These are phyloP conservation scores for Brachyopa scutellaris DNA, from an alignment of 2,888 invertebrate species.

Conservation along the genomic window DNA sequence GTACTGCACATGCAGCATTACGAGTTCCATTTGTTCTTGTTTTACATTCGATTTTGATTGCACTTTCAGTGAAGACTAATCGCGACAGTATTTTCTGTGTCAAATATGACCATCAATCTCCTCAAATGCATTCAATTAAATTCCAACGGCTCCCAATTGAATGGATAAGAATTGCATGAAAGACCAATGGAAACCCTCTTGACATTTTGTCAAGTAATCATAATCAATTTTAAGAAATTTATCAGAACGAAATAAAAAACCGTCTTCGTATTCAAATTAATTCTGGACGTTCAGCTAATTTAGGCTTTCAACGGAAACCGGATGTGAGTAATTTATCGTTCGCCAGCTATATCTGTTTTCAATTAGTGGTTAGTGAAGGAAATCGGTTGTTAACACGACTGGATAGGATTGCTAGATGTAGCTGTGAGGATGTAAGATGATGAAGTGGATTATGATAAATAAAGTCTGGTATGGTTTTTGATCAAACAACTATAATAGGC, in stretches of 20 bases:
- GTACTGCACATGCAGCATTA: conserved; percentile 3
- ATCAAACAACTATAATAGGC: too few relatives aligned
- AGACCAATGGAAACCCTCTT: too few relatives aligned
- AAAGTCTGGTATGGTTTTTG: too few relatives aligned
- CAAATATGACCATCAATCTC: conserved; percentile 56
- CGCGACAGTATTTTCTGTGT: conserved; percentile 29
- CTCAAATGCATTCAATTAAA: too few relatives aligned
- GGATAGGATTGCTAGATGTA: not conserved
- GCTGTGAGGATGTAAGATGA: not conserved
- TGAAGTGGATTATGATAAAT: not conserved
- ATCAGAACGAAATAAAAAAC: not conserved
- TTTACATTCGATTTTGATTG: conserved; percentile 13
- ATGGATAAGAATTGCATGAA: too few relatives aligned
- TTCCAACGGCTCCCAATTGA: too few relatives aligned
- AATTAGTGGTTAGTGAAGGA: conserved; percentile 47
- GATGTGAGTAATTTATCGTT: conserved; percentile 57
- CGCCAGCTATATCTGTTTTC: conserved; percentile 41
- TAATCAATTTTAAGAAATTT: conserved; percentile 3
- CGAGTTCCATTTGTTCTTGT: conserved; percentile 27
- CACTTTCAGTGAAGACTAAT: conserved; percentile 14
- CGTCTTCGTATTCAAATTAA: conserved; percentile 35
- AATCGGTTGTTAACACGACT: conserved; percentile 34
- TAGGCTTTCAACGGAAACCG: conserved; percentile 49
- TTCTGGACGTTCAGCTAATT: conserved; percentile 31
- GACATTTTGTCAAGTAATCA: conserved; percentile 28